Percentiles rank a stretch among this genome's conserved stretches.
These are phyloP conservation scores for Tyto alba DNA, from an alignment of 2,113 vertebrate genomes.

Conservation along the genomic window DNA sequence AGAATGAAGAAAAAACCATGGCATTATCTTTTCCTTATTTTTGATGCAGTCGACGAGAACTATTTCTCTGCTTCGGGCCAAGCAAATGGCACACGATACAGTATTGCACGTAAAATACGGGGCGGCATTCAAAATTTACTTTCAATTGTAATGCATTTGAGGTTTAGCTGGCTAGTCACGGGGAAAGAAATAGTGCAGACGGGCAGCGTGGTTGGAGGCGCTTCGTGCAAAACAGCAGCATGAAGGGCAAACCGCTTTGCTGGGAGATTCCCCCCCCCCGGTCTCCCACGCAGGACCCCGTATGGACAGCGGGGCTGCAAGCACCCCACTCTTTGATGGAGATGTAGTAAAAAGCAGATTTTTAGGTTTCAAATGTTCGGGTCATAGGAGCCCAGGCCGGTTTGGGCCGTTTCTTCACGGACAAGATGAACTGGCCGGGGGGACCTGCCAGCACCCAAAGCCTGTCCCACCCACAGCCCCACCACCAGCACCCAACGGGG, in stretches of 20 bases:
- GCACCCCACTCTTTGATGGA: not conserved
- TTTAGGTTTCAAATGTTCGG: not conserved
- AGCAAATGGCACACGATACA: not conserved
- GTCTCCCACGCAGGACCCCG: rapidly evolving
- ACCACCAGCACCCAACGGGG: rapidly evolving
- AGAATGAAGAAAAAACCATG: not conserved
- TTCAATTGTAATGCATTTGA: not conserved
- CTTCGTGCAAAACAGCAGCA: not conserved
- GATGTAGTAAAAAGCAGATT: not conserved
- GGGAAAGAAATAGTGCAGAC: not conserved
- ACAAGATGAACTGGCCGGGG: rapidly evolving
- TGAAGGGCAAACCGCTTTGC: not conserved
- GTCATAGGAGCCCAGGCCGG: not conserved
- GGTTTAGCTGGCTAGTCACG: not conserved
- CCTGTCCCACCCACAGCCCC: not conserved
- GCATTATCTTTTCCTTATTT: not conserved
- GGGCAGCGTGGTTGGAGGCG: not conserved
- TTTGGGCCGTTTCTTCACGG: not conserved
- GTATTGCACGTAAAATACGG: not conserved
- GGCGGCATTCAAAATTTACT: not conserved
- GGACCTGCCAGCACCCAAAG: rapidly evolving
- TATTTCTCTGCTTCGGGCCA: not conserved
- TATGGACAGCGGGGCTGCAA: rapidly evolving
- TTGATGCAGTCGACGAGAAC: not conserved
- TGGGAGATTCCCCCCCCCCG: not conserved